These are phyloP conservation scores for Autographa pulchrina DNA, from an alignment of 2,888 invertebrate species.

Conservation along the genomic window DNA sequence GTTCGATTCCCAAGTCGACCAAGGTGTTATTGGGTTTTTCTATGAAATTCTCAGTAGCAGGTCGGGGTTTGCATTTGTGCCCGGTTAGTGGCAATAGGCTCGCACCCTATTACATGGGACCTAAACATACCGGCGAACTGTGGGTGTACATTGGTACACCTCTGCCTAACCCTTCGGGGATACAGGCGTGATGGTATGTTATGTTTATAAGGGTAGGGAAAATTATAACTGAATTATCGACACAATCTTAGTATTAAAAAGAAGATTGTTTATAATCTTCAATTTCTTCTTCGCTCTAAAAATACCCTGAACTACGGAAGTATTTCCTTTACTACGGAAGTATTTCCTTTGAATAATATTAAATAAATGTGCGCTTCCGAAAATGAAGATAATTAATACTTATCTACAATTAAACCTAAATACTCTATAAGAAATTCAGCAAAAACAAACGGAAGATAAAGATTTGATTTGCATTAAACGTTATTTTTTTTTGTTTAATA, in stretches of 20 bases:
- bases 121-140: no score
- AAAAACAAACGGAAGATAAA: not conserved
- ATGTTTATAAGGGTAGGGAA: not conserved
- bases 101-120: no score
- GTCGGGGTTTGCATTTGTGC: no score
- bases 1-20: no score
- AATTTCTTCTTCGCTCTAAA: not conserved
- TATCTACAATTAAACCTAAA: not conserved
- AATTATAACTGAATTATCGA: not conserved
- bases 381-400: not conserved
- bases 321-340: not conserved
- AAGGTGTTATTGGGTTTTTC: no score
- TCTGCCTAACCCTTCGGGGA: no score
- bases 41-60: no score
- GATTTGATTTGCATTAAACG: not conserved
- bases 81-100: no score
- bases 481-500: not conserved
- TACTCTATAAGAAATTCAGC: not conserved
- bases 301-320: not conserved
- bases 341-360: not conserved
- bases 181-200: no score
- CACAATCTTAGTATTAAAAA: not conserved
- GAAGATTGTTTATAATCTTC: not conserved
- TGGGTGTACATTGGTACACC: no score
- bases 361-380: not conserved